Evolutionary conservation across 2,888 invertebrate species (phyloP).

Genomic region (Rhingia campestris): DNA sequence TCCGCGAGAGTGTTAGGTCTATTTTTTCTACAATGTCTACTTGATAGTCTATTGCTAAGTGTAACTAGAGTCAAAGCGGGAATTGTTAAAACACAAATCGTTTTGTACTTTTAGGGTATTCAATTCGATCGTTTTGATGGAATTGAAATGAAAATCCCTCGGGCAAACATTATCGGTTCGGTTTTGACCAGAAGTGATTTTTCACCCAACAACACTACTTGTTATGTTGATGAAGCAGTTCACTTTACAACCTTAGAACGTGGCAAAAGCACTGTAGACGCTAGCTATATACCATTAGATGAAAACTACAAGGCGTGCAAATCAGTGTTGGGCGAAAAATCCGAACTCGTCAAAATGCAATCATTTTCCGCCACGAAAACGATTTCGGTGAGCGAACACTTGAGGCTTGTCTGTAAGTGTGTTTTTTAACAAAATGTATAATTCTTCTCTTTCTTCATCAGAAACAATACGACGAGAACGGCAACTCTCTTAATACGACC

Average conservation of each 20-base stretch:
- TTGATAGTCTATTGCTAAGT: conserved; percentile 30
- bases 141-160: conserved; percentile 77
- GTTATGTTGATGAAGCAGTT: conserved; percentile 78
- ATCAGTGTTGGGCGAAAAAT: conserved; percentile 78
- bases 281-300: conserved; percentile 78
- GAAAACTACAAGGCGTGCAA: conserved; percentile 79
- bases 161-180: conserved; percentile 75
- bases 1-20: conserved; percentile 58
- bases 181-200: conserved; percentile 76
- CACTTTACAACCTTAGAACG: conserved; percentile 78
- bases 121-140: conserved; percentile 77
- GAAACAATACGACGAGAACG: conserved; percentile 89
- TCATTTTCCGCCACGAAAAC: conserved; percentile 76
- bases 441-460: conserved; percentile 83
- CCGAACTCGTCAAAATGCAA: conserved; percentile 75
- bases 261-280: conserved; percentile 76
- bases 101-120: conserved; percentile 75
- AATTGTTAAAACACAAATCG: conserved; percentile 65
- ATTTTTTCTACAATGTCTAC: conserved; percentile 21
- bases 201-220: conserved; percentile 76
- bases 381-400: conserved; percentile 75
- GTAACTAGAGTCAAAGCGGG: conserved; percentile 54
- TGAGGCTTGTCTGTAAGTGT: conserved; percentile 55
- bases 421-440: conserved; percentile 42
- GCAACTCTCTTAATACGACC: conserved; percentile 86